These are phyloP conservation scores for Bathynomus jamesi DNA, from an alignment of 1,140 invertebrate species.

Conservation along the genomic window DNA sequence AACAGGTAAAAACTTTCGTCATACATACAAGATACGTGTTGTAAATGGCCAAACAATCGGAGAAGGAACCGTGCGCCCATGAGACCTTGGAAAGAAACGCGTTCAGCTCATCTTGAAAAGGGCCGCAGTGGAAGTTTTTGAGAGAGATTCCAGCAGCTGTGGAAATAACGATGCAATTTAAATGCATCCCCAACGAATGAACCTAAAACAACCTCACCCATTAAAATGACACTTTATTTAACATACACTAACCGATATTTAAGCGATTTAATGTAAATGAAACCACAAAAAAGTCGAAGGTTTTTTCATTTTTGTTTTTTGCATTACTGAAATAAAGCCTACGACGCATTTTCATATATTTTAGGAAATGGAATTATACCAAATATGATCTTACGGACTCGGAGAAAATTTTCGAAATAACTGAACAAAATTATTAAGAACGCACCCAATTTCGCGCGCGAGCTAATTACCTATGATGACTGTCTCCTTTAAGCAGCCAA, in stretches of 20 bases:
- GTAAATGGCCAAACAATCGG: slow-evolving; percentile 73
- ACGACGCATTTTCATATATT: no score
- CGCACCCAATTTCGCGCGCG: not conserved
- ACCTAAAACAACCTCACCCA: no score
- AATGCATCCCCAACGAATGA: not conserved
- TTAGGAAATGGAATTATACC: no score
- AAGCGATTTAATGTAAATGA: not conserved
- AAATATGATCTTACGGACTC: no score
- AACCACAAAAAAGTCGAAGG: no score
- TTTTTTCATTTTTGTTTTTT: no score
- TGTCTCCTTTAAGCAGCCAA: slow-evolving; percentile 71
- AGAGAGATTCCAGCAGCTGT: slow-evolving; percentile 65
- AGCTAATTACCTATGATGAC: slow-evolving; percentile 66
- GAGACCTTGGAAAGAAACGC: slow-evolving; percentile 67
- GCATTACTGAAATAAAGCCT: no score
- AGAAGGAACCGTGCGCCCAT: slow-evolving; percentile 72
- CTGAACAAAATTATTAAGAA: no score
- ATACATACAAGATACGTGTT: slow-evolving; percentile 58
- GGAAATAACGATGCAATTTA: slow-evolving; percentile 42
- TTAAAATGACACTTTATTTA: no score
- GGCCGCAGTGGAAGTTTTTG: slow-evolving; percentile 69
- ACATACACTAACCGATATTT: not conserved
- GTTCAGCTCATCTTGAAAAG: slow-evolving; percentile 60
- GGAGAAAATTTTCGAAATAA: no score
- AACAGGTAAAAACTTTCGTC: not conserved